These are phyloP conservation scores for Loriculus beryllinus DNA, from an alignment of 2,797 vertebrate species.

Conservation along the genomic window DNA sequence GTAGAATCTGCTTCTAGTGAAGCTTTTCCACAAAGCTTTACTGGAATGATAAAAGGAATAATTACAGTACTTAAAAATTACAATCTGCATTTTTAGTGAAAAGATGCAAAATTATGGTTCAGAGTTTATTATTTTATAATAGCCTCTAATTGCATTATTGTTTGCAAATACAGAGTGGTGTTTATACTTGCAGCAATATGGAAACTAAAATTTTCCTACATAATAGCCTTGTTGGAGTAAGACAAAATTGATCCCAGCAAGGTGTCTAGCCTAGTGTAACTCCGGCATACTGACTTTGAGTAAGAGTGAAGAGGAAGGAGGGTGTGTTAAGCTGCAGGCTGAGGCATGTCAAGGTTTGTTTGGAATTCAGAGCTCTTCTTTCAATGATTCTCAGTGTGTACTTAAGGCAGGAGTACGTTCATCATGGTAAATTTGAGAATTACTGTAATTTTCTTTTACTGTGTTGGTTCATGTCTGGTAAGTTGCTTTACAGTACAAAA, in stretches of 20 bases:
- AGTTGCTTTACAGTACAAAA: slow-evolving; percentile 54
- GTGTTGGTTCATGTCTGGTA: slow-evolving; percentile 27
- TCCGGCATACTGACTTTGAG: not conserved
- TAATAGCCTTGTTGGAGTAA: not conserved
- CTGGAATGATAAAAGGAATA: slow-evolving; percentile 37
- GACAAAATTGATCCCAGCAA: not conserved
- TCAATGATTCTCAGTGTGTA: slow-evolving; percentile 38
- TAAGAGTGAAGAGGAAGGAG: slow-evolving; percentile 5
- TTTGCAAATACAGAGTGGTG: slow-evolving; percentile 43
- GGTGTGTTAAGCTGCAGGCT: slow-evolving; percentile 5
- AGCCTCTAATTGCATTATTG: slow-evolving; percentile 62
- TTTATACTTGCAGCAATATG: slow-evolving; percentile 45
- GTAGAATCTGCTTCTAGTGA: not conserved
- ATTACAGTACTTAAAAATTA: slow-evolving; percentile 60
- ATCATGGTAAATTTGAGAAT: slow-evolving; percentile 65
- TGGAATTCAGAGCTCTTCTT: slow-evolving; percentile 61
- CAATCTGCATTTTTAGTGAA: slow-evolving; percentile 47
- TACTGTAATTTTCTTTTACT: slow-evolving; percentile 62
- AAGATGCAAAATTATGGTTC: slow-evolving; percentile 57
- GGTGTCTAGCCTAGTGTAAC: not conserved
- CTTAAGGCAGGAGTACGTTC: slow-evolving; percentile 33
- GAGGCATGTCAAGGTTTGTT: slow-evolving; percentile 47
- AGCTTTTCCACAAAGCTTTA: not conserved
- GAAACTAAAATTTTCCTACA: slow-evolving; percentile 10
- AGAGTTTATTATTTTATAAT: slow-evolving; percentile 49